These are phyloP conservation scores for Theodoxus fluviatilis DNA, from an alignment of 2,888 invertebrate genomes.

Conservation along the genomic window DNA sequence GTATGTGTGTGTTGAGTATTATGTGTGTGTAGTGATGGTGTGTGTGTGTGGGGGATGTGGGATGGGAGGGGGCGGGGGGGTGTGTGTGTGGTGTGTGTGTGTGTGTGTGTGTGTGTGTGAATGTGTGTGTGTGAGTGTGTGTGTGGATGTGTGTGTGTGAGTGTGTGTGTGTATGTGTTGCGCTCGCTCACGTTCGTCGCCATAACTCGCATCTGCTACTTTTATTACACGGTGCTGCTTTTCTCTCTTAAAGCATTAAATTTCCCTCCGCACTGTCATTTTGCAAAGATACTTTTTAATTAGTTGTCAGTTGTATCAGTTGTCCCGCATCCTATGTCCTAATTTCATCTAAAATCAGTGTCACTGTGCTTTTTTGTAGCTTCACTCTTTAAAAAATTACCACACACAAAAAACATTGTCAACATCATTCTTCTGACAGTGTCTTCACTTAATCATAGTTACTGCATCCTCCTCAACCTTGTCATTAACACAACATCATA, in stretches of 20 bases:
- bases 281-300: not conserved
- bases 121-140: conserved; percentile 11
- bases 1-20: not conserved
- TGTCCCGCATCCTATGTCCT: too few relatives aligned
- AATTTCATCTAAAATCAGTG: too few relatives aligned
- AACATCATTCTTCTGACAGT: too few relatives aligned
- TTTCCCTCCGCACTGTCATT: not conserved
- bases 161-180: not conserved
- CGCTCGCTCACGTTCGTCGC: too few relatives aligned
- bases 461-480: too few relatives aligned
- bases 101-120: not conserved
- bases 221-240: not conserved
- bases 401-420: too few relatives aligned
- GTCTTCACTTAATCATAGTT: too few relatives aligned
- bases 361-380: too few relatives aligned
- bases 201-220: too few relatives aligned
- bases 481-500: too few relatives aligned
- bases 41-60: not conserved
- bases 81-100: not conserved
- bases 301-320: too few relatives aligned
- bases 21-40: conserved; percentile 10
- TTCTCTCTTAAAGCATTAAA: not conserved
- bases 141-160: conserved; percentile 15
- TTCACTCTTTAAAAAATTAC: too few relatives aligned
- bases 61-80: not conserved